These are phyloP conservation scores for Drosophila kuntzei DNA, from an alignment of 2,888 invertebrate species.

Conservation along the genomic window DNA sequence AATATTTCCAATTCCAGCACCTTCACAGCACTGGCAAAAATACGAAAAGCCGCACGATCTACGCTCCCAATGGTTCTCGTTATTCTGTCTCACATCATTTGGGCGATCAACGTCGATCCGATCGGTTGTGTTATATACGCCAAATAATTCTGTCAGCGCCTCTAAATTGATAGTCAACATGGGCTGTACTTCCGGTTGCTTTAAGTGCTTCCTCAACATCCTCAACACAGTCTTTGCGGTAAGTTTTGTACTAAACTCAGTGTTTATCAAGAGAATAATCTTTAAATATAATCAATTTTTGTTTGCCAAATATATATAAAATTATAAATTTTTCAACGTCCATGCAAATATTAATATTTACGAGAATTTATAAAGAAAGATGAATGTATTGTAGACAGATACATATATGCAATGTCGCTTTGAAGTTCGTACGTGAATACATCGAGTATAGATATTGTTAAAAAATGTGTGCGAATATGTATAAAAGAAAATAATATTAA, in stretches of 20 bases:
- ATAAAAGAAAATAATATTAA: background rate
- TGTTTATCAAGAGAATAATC: background rate
- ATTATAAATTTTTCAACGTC: background rate
- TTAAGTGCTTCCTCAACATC: constrained; percentile 74
- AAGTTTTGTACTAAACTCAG: constrained; percentile 43
- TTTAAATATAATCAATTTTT: background rate
- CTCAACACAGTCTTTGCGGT: constrained; percentile 74
- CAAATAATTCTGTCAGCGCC: constrained; percentile 1
- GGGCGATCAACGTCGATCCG: constrained; percentile 23
- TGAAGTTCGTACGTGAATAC: constrained; percentile 6
- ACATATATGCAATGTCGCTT: background rate
- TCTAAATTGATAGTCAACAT: constrained; percentile 47
- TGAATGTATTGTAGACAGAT: background rate
- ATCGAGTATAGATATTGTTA: background rate
- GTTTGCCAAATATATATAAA: background rate
- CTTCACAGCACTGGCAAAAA: constrained; percentile 49
- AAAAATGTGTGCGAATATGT: constrained; percentile 10
- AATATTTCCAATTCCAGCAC: constrained; percentile 25
- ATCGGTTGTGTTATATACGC: constrained; percentile 35
- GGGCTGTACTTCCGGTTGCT: constrained; percentile 77
- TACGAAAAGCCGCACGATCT: constrained; percentile 7
- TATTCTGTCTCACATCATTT: constrained; percentile 31
- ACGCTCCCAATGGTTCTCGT: constrained; percentile 1
- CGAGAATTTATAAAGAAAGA: background rate
- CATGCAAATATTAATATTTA: background rate